These are phyloP conservation scores for Leptosomus discolor DNA, from an alignment of 2,113 vertebrate species.

Conservation along the genomic window DNA sequence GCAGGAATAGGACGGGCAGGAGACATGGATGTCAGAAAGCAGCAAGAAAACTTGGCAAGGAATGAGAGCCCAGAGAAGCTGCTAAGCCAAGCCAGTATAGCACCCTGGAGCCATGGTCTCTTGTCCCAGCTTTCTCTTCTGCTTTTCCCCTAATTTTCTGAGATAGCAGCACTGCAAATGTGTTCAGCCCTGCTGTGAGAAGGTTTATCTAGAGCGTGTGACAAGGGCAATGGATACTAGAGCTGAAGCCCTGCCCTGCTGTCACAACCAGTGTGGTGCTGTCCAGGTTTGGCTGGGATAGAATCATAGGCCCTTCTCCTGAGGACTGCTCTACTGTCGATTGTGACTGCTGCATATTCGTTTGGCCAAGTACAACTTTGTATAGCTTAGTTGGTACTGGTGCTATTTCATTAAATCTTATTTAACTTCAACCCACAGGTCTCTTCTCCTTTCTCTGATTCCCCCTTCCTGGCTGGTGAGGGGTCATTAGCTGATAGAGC, in stretches of 20 bases:
- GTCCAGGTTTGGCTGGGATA: too few species aligned
- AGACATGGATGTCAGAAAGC: background rate
- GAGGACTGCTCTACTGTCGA: too few species aligned
- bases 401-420: too few species aligned
- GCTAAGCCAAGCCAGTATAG: background rate
- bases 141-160: background rate
- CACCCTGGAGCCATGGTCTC: background rate
- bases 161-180: background rate
- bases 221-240: background rate
- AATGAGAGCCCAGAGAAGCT: background rate
- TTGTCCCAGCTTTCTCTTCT: background rate
- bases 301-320: too few species aligned
- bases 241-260: background rate
- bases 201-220: background rate
- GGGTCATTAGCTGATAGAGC: too few species aligned
- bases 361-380: too few species aligned
- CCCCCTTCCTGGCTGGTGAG: too few species aligned
- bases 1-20: background rate
- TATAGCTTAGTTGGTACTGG: too few species aligned
- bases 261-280: rapidly evolving
- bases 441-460: too few species aligned
- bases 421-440: too few species aligned
- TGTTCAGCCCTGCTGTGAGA: background rate
- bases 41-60: background rate
- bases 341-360: too few species aligned